Percentiles rank a stretch among this genome's conserved stretches.
Evolutionary conservation across 2,888 invertebrate genomes (phyloP).

Genomic region (Pseudococcus longispinus): DNA sequence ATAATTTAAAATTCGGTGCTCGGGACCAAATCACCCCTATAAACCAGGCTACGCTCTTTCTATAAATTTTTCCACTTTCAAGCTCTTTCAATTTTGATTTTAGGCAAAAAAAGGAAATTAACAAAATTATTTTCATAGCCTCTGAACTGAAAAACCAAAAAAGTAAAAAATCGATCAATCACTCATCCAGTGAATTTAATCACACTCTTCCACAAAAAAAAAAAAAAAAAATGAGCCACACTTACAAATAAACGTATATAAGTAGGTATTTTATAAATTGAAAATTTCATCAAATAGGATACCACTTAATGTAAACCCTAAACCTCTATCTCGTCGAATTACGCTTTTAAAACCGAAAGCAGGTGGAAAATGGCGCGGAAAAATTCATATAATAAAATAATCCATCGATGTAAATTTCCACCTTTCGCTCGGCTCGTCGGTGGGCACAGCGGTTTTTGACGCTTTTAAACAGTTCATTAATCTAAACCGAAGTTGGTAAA

Average conservation of each 20-base stretch:
- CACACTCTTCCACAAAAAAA: neutral
- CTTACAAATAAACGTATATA: no score
- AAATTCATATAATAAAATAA: neutral
- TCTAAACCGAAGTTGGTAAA: neutral
- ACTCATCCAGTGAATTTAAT: neutral
- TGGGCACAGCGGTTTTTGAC: neutral
- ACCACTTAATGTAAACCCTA: neutral
- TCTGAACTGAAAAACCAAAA: no score
- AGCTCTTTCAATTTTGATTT: no score
- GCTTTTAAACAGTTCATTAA: constrained; percentile 17
- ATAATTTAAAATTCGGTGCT: no score
- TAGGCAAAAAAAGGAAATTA: no score
- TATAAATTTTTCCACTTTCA: no score
- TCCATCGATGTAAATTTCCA: neutral
- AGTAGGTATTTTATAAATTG: no score
- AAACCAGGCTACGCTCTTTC: no score
- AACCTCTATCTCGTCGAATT: neutral
- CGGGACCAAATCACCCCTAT: no score
- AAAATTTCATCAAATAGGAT: no score
- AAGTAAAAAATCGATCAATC: neutral
- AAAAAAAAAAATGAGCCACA: no score
- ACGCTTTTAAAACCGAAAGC: neutral
- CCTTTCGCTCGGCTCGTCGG: neutral
- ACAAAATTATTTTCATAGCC: no score
- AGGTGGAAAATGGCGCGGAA: neutral